A percentile compares a stretch with the other conserved stretches of the same genome.
Conservation (phyloP, 2,888 invertebrate species). For the Cactoblastis cactorum region DNA sequence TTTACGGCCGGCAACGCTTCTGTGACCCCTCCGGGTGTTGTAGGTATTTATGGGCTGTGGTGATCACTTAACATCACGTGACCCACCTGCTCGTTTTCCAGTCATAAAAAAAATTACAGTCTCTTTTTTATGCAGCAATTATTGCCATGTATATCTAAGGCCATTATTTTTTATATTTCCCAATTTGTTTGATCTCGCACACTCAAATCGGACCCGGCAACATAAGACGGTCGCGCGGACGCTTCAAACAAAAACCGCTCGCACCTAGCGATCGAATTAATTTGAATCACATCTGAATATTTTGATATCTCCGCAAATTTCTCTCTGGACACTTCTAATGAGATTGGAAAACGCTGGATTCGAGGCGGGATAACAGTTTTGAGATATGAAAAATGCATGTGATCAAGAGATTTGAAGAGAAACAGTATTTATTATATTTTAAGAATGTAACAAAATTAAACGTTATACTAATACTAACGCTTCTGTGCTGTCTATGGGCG, state of each 20-base stretch:
- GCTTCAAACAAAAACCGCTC: conserved; percentile 33
- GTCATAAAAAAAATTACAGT: no score
- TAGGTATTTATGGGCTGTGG: no score
- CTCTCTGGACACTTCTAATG: conserved; percentile 19
- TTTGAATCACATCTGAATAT: conserved; percentile 61
- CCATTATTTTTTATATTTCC: not conserved
- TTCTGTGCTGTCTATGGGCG: no score
- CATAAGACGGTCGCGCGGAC: not conserved
- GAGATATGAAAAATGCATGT: not conserved
- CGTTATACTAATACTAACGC: no score
- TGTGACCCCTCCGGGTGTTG: no score
- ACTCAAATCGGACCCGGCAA: not conserved
- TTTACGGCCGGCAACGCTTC: no score
- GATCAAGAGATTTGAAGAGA: not conserved
- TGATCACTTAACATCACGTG: no score
- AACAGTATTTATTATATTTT: no score
- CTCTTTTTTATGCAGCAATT: no score
- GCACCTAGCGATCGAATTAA: conserved; percentile 45
- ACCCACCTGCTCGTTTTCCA: no score
- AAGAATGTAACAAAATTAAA: no score
- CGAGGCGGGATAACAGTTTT: not conserved
- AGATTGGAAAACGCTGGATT: conserved; percentile 1
- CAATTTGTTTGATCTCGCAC: not conserved
- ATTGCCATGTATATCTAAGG: not conserved
- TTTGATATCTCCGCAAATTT: conserved; percentile 22